Base-by-base conservation (phyloP, 1,140 invertebrate species). In the Antheraea mylitta region DNA sequence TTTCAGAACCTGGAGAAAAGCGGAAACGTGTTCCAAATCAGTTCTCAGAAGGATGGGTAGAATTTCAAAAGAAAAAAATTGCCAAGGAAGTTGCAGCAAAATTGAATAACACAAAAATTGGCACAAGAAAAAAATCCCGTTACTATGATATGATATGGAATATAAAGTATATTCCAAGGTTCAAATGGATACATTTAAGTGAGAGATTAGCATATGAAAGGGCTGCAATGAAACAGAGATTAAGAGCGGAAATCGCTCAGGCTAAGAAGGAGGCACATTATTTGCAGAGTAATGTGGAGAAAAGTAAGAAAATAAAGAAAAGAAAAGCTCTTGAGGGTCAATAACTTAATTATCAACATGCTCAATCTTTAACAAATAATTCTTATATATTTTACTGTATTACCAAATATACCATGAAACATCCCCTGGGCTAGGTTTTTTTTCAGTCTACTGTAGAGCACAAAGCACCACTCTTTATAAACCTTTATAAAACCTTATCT, bases 1-100 rank as follows among this genome's bases (percentile, higher is more conserved):
- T 91, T 91, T 67, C 72, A 93, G 91, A 92, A 76, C 89, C 88
- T 66, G 89, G 87, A 70, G 93, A 93, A 93, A 87, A 95, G 93
- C 72, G 95, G 87, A 86, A 94, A 90, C 66, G 96, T 94, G 86
- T 90, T 80, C 83, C 89, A 58, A 89, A 90, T 68, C 83, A 92
- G 95, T 99, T 98, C 78, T 96, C 96, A 7, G 98, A 99, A 94
- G 98, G 98, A 22, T 99, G 98, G 98, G 94, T 99, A 3, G 98
- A 99, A 91, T 99, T 99, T 93, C 94, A 96, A 86, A 96, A 96
- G 69, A 98, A 98, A 91, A 95, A 94, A 80, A 92, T 96, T 38
- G 98, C 98, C 5, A 99, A 99, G 93, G 89, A 94, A 85, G 96
- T 98, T 38, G 97, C 97, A 0, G 76, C 90, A 9, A 89, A 93